Evolutionary conservation across 2,888 invertebrate species (phyloP).

Genomic region (Podotricha telesiphe): DNA sequence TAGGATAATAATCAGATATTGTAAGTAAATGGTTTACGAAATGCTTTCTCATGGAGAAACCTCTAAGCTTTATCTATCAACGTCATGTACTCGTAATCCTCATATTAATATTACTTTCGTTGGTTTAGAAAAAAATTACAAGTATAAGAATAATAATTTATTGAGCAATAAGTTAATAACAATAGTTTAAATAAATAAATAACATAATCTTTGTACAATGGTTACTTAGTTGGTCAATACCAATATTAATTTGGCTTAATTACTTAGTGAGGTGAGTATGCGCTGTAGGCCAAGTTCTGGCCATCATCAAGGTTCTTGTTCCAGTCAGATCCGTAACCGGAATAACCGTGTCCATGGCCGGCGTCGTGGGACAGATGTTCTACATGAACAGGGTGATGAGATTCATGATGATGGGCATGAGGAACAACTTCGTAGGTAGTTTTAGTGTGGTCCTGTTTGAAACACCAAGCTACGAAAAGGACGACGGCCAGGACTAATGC

Average conservation of each 20-base stretch:
- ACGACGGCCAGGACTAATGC: constrained; percentile 89
- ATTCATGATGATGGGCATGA: constrained; percentile 80
- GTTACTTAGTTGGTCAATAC: constrained; percentile 47
- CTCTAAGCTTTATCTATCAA: constrained; percentile 18
- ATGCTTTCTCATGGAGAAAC: constrained; percentile 41
- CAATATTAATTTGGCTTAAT: constrained; percentile 50
- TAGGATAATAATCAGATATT: background rate
- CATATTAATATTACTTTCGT: constrained; percentile 16
- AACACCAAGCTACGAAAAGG: constrained; percentile 80
- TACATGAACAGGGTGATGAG: constrained; percentile 85
- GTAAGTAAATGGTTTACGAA: constrained; percentile 15
- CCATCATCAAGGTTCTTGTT: constrained; percentile 85
- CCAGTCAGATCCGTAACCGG: constrained; percentile 74
- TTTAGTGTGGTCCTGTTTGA: constrained; percentile 74
- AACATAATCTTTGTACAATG: constrained; percentile 74
- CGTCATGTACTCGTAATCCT: constrained; percentile 17
- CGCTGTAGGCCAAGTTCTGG: constrained; percentile 88
- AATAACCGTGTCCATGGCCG: constrained; percentile 61
- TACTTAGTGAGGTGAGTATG: constrained; percentile 75
- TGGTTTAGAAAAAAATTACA: constrained; percentile 49
- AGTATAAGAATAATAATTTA: constrained; percentile 58
- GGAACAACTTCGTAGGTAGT: constrained; percentile 78
- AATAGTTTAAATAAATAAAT: constrained; percentile 71
- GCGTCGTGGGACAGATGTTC: constrained; percentile 75
- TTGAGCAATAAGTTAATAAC: constrained; percentile 71